These are phyloP conservation scores for Limonius californicus DNA, from an alignment of 1,140 invertebrate species.

Conservation along the genomic window DNA sequence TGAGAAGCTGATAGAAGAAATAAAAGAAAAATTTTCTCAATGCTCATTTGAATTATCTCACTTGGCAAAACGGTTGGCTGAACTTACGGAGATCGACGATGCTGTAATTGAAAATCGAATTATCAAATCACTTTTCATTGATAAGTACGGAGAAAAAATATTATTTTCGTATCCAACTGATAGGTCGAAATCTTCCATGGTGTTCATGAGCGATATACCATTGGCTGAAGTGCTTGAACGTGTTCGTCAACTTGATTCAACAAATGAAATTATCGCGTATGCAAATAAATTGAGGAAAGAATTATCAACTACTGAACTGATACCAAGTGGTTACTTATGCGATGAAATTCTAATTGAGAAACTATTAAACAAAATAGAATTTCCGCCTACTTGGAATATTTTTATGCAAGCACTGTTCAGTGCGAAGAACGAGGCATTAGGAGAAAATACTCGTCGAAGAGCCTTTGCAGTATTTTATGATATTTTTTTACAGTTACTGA, in stretches of 20 bases:
- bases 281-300: background rate
- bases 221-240: constrained; percentile 10
- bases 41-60: constrained; percentile 19
- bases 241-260: constrained; percentile 3
- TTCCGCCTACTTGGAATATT: background rate
- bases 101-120: too few species aligned
- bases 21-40: constrained; percentile 20
- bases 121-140: too few species aligned
- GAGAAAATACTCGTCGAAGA: constrained; percentile 9
- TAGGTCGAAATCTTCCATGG: constrained; percentile 17
- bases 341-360: background rate
- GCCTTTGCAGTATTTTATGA: constrained; percentile 23
- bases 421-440: background rate
- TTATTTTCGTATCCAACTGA: constrained; percentile 24
- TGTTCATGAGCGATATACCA: background rate
- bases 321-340: background rate
- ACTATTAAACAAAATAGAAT: background rate
- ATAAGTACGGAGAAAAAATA: constrained; percentile 24
- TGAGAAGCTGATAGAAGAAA: constrained; percentile 24
- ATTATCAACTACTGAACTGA: constrained; percentile 2
- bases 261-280: background rate
- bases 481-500: constrained; percentile 24
- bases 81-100: too few species aligned
- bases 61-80: constrained; percentile 22
- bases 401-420: constrained; percentile 13